These are phyloP conservation scores for Polymixis lichenea DNA, from an alignment of 2,888 invertebrate species.

Conservation along the genomic window DNA sequence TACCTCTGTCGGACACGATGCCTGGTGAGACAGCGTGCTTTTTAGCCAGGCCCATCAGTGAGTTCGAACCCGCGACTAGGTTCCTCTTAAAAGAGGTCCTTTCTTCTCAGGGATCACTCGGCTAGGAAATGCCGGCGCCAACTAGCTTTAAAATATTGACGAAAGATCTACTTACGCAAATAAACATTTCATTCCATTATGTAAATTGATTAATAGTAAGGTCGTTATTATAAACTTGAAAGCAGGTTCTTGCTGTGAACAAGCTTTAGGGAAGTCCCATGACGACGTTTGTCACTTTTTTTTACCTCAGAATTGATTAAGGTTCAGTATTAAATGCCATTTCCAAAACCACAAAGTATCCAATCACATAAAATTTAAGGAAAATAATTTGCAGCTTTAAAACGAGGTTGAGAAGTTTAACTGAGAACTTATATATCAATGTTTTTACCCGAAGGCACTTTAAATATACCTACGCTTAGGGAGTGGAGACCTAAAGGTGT, in stretches of 20 bases:
- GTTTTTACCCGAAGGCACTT: background rate
- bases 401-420: background rate
- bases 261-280: conserved; percentile 12
- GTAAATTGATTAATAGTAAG: no score
- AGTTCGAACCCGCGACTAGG: no score
- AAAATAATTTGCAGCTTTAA: conserved; percentile 1
- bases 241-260: conserved; percentile 1
- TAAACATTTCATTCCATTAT: no score
- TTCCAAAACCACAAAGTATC: conserved; percentile 36
- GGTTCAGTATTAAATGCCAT: background rate
- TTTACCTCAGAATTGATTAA: background rate
- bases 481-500: background rate
- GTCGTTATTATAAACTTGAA: conserved; percentile 9
- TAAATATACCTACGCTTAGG: background rate
- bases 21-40: no score
- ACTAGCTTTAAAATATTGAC: no score
- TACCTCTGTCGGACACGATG: no score
- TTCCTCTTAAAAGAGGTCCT: no score
- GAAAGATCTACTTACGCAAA: no score
- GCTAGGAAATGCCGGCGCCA: no score
- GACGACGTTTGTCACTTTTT: background rate
- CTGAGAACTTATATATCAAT: background rate
- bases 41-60: no score
- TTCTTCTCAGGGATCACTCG: no score
- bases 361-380: conserved; percentile 4